Conservation (phyloP, 2,888 invertebrate species). For the Ctena decussata region DNA sequence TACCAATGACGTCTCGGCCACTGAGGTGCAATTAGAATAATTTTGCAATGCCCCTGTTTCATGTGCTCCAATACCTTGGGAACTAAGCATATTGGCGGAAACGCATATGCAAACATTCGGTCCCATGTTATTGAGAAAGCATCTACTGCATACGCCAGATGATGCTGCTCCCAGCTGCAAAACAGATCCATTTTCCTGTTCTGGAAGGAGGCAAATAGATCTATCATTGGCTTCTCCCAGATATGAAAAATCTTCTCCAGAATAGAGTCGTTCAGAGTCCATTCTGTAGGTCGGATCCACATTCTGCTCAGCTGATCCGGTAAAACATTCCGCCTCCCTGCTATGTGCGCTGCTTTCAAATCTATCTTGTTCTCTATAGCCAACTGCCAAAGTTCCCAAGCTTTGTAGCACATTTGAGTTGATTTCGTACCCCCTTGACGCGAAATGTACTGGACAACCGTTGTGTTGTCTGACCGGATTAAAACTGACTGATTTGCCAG, state of each 20-base stretch:
- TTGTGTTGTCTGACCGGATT: slow-evolving; percentile 50
- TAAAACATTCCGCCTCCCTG: slow-evolving; percentile 14
- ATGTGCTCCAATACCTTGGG: slow-evolving; percentile 31
- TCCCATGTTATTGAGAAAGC: slow-evolving; percentile 50
- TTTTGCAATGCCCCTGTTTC: slow-evolving; percentile 19
- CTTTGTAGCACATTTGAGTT: slow-evolving; percentile 32
- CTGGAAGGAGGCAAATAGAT: slow-evolving; percentile 42
- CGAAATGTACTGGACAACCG: slow-evolving; percentile 52
- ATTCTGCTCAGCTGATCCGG: slow-evolving; percentile 34
- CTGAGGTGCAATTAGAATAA: slow-evolving; percentile 29
- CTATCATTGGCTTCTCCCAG: slow-evolving; percentile 16
- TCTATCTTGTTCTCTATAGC: slow-evolving; percentile 32
- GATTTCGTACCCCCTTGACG: slow-evolving; percentile 58
- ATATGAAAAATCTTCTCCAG: slow-evolving; percentile 13
- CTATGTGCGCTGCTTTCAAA: slow-evolving; percentile 31
- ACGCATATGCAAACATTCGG: slow-evolving; percentile 55
- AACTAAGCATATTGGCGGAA: slow-evolving; percentile 46
- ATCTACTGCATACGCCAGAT: slow-evolving; percentile 45
- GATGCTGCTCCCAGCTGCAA: slow-evolving; percentile 34
- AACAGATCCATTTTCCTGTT: slow-evolving; percentile 26
- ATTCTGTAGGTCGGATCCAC: slow-evolving; percentile 30
- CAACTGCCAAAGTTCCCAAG: slow-evolving; percentile 52
- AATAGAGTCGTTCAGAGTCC: slow-evolving; percentile 20
- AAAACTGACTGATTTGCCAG: slow-evolving; percentile 37
- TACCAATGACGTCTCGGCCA: slow-evolving; percentile 43